Conservation (phyloP, 2,888 invertebrate genomes). For the Tenodera sinensis region DNA sequence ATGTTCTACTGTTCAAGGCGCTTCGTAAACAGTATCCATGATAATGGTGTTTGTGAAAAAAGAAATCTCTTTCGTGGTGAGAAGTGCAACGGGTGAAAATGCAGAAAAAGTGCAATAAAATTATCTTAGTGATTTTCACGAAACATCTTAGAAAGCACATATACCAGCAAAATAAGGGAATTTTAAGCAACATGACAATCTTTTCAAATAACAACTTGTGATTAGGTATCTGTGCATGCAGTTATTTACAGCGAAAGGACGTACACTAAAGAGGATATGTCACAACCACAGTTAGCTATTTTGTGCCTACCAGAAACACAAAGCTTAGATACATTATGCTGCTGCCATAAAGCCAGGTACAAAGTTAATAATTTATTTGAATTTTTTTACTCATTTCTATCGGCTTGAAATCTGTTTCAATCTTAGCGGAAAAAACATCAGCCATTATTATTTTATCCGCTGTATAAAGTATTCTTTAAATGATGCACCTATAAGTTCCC, state of each 20-base stretch:
- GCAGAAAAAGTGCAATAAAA: neutral
- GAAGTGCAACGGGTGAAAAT: neutral
- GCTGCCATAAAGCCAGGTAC: too few species aligned
- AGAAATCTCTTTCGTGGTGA: neutral
- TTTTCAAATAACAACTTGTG: too few species aligned
- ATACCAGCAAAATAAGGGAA: neutral
- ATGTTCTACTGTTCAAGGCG: neutral
- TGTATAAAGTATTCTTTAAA: too few species aligned
- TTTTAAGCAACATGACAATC: neutral
- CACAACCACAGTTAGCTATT: neutral
- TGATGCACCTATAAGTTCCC: too few species aligned
- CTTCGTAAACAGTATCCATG: neutral
- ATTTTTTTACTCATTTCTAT: too few species aligned
- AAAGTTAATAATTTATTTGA: too few species aligned
- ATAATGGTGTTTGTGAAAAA: neutral
- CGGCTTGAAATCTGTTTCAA: too few species aligned
- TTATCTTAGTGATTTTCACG: neutral
- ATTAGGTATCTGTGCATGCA: too few species aligned
- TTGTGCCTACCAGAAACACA: neutral
- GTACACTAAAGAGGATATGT: neutral
- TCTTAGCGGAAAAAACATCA: too few species aligned
- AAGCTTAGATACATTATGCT: too few species aligned
- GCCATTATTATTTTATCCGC: too few species aligned
- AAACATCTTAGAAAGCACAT: neutral
- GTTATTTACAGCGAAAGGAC: neutral